Evolutionary conservation across 2,888 invertebrate genomes (phyloP), one percentile per base, ranked within the genome.

Genomic region (Andrena minutula): DNA sequence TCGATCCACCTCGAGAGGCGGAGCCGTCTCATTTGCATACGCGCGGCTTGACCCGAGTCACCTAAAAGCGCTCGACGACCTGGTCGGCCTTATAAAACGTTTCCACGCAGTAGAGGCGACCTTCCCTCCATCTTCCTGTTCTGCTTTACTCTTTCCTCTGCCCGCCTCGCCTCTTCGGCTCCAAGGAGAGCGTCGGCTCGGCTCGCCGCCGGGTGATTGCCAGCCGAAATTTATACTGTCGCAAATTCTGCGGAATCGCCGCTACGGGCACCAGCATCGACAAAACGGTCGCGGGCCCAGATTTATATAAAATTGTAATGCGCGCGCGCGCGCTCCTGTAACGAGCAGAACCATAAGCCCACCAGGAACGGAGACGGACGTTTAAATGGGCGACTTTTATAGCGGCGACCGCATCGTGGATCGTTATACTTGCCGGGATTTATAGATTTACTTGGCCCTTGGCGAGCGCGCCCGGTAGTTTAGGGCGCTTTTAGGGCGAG

Each of bases 1-100:
- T 81, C 63, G 75, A 75, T 49, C 75, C 79, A 71, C 69, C 83
- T 72, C 78, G 20, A 28, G 28, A 56, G 63, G 47, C 71, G 72
- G 70, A 28, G 71, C 76, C 79, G 80, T 88, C 87, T 90, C 86
- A 91, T 91, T 91, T 91, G 89, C 91, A 91, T 91, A 89, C 86
- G 51, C 61, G 86, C 88, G 89, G 87, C 86, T 88, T 91, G 90
- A 90, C 90, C 90, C 82, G 61, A 78, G 81, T 79, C 85, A 79
- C 68, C 77, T 70, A 66, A 83, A 85, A 78, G 41, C 69, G 73
- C 74, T 71, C 72, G 26, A 47, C 75, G 68, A 56, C 20, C 82
- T 51, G 79, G 74, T 81, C 84, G 79, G 70, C 73, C 83, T 83
- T 80, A 81, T 76, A 81, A 86, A 81, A 83, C 75, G 75, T 51